Base-by-base conservation (phyloP, 37 sponge, comb jelly and placozoan species). In the Halisarca cf. caerulea region DNA sequence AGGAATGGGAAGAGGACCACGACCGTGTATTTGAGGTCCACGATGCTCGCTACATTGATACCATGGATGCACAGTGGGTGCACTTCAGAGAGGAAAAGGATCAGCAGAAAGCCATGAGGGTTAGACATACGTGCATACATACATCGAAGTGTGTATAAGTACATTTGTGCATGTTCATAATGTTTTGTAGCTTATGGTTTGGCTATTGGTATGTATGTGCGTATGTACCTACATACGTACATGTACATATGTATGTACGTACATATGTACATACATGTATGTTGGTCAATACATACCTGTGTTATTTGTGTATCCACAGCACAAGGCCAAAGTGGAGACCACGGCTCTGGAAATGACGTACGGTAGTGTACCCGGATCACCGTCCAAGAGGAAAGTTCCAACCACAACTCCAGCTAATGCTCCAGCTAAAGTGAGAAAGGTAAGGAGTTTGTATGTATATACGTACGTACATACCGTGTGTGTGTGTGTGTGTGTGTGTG, bases 281-380 rank as follows among this genome's bases (percentile, higher is more conserved):
- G 77, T 38, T 11, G 8, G 23, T 40, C 11, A 36, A 35, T 74
- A 14, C 8, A 14, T 28, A 14, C 35, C 11, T 20, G 41, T 74
- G 77, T 74, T 11, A 11, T 41, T n/a, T 78, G 21, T 47, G 25
- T 47, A 27, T 24, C 1, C 66, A 37, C 78, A 94, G 94, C 85
- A 90, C 58, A 87, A 88, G 40, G 80, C 40, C 20, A 94, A 90
- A 44, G 86, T 66, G 5, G 89, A 82, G 66, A 87, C 44, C 0
- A 88, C 86, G 0, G 64, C 85, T 58, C 25, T 83, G 70, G 94
- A 94, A 71, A 94, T 90, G 88, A 86, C 61, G 17, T 94, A 88
- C 45, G 94, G 94, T 8, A 90, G 86, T 75, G 80, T 80, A 34
- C 89, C 94, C 5, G 55, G 37, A 7, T 89, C 94, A 7, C 94